phyloP scores from a whole-genome alignment of 1,140 invertebrate genomes.

The Belonocnema kinseyi region DNA sequence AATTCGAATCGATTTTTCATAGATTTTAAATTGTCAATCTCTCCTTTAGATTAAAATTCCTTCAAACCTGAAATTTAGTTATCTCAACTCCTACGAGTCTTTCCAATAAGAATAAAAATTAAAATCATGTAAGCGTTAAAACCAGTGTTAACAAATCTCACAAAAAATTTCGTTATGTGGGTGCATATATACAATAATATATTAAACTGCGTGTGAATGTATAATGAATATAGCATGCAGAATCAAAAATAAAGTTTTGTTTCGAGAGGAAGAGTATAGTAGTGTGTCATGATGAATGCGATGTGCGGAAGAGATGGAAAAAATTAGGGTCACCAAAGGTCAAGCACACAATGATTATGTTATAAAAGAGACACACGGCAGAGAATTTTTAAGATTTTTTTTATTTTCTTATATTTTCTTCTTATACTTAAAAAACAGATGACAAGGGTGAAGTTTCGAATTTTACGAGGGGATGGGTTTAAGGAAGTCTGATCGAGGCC shows the following conservation, averaged over 20 bases:
- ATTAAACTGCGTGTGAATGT: not conserved
- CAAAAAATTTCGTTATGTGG: conserved; percentile 11
- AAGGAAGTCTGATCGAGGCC: conserved; percentile 42
- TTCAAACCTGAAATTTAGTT: too few relatives aligned
- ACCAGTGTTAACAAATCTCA: not conserved
- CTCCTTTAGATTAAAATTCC: too few relatives aligned
- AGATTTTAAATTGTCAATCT: too few relatives aligned
- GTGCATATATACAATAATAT: not conserved
- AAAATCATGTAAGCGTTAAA: too few relatives aligned
- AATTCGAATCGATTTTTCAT: too few relatives aligned
- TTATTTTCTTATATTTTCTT: conserved; percentile 22
- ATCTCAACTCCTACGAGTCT: too few relatives aligned
- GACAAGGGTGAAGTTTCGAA: conserved; percentile 52
- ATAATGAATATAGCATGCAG: conserved; percentile 17
- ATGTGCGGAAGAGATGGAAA: conserved; percentile 22
- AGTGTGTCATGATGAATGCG: conserved; percentile 16
- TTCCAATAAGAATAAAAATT: too few relatives aligned
- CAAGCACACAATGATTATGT: not conserved
- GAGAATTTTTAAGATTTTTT: conserved; percentile 28
- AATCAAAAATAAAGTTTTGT: not conserved
- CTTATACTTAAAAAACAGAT: conserved; percentile 50
- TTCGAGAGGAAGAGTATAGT: conserved; percentile 1
- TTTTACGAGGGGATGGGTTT: conserved; percentile 48
- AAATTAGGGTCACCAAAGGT: conserved; percentile 4
- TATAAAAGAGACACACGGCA: conserved; percentile 13